These are phyloP conservation scores for Gallinago jamesoni DNA, from an alignment of 2,113 vertebrate genomes.

Conservation along the genomic window DNA sequence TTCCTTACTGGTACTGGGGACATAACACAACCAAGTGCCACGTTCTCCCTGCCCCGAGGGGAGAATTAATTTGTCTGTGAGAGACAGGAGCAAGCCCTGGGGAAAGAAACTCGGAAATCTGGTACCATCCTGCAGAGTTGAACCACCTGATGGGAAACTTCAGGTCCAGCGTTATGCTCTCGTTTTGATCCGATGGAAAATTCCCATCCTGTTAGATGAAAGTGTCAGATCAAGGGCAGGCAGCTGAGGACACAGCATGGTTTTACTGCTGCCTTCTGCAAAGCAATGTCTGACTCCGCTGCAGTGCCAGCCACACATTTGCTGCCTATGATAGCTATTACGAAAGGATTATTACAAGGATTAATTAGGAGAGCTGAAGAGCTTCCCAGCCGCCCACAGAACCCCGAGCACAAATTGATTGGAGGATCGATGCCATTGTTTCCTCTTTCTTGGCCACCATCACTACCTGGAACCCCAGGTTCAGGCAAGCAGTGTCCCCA, in stretches of 20 bases:
- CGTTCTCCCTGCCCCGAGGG: background rate
- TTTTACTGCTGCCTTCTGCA: background rate
- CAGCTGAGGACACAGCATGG: background rate
- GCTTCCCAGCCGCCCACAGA: background rate
- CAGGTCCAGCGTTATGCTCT: background rate
- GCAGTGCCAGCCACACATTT: background rate
- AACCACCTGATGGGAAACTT: background rate
- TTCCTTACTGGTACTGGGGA: background rate
- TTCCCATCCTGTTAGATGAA: background rate
- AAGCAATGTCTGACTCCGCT: background rate
- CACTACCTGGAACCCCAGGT: background rate
- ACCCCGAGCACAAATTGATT: background rate
- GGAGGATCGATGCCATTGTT: background rate
- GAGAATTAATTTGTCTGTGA: background rate
- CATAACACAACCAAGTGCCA: background rate
- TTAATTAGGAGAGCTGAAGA: background rate
- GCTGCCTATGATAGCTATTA: background rate
- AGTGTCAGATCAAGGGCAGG: background rate
- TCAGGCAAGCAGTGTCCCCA: rapidly evolving
- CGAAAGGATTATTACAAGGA: background rate
- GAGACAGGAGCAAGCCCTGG: background rate
- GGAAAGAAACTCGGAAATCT: background rate
- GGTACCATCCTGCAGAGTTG: background rate
- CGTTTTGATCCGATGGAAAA: background rate
- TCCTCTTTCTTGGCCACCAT: background rate